A percentile compares a stretch with the other conserved stretches of the same genome.
Conservation (phyloP, 2,888 invertebrate genomes). For the Crematogaster levior region DNA sequence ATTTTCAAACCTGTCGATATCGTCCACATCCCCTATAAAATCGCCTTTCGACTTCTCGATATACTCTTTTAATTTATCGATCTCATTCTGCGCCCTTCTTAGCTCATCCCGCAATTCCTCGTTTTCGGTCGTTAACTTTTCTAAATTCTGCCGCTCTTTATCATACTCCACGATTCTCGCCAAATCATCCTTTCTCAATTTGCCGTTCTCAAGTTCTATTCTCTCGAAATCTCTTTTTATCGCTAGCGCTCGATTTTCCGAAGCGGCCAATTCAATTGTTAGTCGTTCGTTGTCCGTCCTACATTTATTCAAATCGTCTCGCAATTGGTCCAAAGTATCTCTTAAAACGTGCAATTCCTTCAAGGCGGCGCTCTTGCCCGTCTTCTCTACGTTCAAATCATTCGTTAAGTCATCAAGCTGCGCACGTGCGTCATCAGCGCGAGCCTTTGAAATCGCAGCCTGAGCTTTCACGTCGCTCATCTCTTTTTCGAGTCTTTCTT, state of each 20-base stretch:
- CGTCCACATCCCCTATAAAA: not conserved
- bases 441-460: slow-evolving; percentile 56
- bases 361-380: slow-evolving; percentile 42
- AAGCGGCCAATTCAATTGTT: slow-evolving; percentile 32
- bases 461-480: slow-evolving; percentile 32
- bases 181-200: slow-evolving; percentile 35
- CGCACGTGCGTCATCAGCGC: slow-evolving; percentile 51
- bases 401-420: slow-evolving; percentile 49
- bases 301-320: slow-evolving; percentile 60
- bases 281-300: slow-evolving; percentile 58
- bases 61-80: slow-evolving; percentile 11
- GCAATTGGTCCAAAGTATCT: slow-evolving; percentile 56
- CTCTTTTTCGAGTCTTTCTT: slow-evolving; percentile 50
- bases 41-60: slow-evolving; percentile 52
- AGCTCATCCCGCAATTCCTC: slow-evolving; percentile 58
- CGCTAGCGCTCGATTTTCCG: not conserved
- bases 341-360: slow-evolving; percentile 67
- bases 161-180: slow-evolving; percentile 53
- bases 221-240: not conserved
- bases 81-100: slow-evolving; percentile 28
- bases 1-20: slow-evolving; percentile 4
- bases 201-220: slow-evolving; percentile 2
- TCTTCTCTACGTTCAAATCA: slow-evolving; percentile 62
- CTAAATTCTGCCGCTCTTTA: slow-evolving; percentile 54
- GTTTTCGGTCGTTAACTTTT: slow-evolving; percentile 54